phyloP scores from a whole-genome alignment of 2,113 vertebrate genomes.

The Dasyornis broadbenti region DNA sequence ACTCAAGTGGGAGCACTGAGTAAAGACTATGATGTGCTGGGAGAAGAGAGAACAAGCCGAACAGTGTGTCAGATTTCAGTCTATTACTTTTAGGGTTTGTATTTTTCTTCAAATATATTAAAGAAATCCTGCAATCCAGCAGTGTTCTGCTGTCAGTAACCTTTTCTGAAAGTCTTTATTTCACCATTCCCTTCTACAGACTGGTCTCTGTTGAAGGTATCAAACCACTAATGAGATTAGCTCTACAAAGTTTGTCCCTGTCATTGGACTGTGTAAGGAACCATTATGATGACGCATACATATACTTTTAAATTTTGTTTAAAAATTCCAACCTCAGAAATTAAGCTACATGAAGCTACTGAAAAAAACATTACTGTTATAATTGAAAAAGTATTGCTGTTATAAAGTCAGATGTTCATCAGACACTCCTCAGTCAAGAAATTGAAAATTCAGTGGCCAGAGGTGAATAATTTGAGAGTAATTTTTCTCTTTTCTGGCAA shows the following conservation, averaged over 20 bases:
- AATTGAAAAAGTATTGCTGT: background rate
- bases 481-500: background rate
- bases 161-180: background rate
- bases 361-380: background rate
- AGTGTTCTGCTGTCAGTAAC: background rate
- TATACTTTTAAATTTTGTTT: background rate
- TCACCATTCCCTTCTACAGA: background rate
- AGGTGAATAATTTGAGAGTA: background rate
- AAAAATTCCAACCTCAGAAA: background rate
- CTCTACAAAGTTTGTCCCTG: background rate
- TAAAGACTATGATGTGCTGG: background rate
- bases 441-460: background rate
- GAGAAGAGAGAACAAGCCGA: background rate
- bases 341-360: background rate
- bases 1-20: background rate
- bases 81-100: background rate
- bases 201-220: background rate
- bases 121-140: background rate
- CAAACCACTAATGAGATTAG: background rate
- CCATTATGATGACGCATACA: background rate
- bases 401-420: background rate
- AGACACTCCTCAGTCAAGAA: background rate
- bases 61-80: background rate
- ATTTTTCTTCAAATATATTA: background rate
- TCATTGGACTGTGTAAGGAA: background rate